Percentiles rank a stretch among this genome's conserved stretches.
Evolutionary conservation across 2,797 vertebrate species (phyloP).

Genomic region (Eulemur mongoz): DNA sequence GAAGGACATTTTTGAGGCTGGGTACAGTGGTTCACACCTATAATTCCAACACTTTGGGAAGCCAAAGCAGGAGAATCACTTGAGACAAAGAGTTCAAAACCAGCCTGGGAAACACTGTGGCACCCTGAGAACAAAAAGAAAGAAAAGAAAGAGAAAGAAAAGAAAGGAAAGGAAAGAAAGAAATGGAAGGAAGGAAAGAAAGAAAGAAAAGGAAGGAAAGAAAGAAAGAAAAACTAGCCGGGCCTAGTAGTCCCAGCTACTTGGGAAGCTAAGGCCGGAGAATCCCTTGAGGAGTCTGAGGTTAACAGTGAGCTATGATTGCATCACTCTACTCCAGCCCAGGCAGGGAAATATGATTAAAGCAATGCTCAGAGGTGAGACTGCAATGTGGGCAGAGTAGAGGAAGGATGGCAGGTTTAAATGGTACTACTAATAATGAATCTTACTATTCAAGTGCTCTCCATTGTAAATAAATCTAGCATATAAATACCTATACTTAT

Average conservation of each 20-base stretch:
- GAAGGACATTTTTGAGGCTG: not conserved
- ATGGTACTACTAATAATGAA: not conserved
- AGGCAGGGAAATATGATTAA: not conserved
- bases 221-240: not conserved
- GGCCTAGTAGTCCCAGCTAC: not conserved
- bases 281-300: too few relatives aligned
- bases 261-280: too few relatives aligned
- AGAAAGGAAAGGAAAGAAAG: too few relatives aligned
- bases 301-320: not conserved
- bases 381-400: not conserved
- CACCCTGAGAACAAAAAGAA: too few relatives aligned
- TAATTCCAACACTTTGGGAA: not conserved
- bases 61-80: not conserved
- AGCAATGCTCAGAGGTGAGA: not conserved
- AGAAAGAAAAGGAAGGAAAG: too few relatives aligned
- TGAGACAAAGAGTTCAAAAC: not conserved
- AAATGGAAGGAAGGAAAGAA: too few relatives aligned
- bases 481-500: not conserved
- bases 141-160: too few relatives aligned
- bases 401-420: not conserved
- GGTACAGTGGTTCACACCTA: not conserved
- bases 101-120: too few relatives aligned
- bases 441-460: not conserved
- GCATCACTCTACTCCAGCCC: not conserved
- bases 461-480: not conserved